Conservation (phyloP, 1,140 invertebrate genomes). For the Anoplophora glabripennis region DNA sequence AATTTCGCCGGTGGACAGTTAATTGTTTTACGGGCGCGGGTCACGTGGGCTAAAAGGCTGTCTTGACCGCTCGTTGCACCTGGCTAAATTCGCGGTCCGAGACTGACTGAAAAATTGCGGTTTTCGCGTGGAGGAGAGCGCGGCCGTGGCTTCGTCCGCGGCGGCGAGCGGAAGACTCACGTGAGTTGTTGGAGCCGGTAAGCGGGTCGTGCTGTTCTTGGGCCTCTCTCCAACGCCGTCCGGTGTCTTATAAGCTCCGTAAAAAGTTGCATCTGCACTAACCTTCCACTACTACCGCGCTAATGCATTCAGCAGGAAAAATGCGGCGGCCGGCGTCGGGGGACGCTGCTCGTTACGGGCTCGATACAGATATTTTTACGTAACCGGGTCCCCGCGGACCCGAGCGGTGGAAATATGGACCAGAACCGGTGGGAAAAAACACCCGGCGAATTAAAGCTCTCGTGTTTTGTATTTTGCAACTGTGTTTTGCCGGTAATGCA, state of each 20-base stretch:
- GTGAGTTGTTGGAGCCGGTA: neutral
- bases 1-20: neutral
- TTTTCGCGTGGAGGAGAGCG: constrained; percentile 5
- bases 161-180: neutral
- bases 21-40: neutral
- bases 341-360: no score
- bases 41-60: neutral
- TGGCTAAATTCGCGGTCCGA: neutral
- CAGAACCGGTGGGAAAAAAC: no score
- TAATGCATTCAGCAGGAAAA: no score
- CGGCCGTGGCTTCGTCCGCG: constrained; percentile 2
- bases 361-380: no score
- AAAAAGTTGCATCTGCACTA: constrained; percentile 7
- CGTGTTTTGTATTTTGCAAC: no score
- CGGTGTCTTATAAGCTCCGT: constrained; percentile 2
- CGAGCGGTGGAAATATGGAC: no score
- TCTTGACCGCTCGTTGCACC: neutral
- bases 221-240: neutral
- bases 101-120: constrained; percentile 3
- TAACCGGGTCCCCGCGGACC: no score
- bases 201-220: neutral
- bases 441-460: no score
- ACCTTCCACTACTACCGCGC: constrained; percentile 1
- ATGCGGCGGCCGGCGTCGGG: no score
- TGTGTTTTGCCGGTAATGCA: no score